phyloP scores from a whole-genome alignment of 1,140 invertebrate species.

The Pemphigus obesinymphae region DNA sequence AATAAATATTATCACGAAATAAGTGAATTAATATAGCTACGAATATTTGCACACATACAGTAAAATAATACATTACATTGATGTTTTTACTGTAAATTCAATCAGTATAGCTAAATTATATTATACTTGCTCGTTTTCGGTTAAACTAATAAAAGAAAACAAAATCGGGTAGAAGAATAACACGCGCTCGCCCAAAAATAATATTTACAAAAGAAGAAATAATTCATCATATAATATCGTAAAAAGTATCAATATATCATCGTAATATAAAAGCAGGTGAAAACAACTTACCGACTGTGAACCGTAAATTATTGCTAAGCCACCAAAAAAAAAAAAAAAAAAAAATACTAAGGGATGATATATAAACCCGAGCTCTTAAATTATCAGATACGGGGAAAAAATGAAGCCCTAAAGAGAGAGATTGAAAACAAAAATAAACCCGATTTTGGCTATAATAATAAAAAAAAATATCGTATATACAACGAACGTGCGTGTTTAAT shows the following conservation, averaged over 20 bases:
- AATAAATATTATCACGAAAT: no score
- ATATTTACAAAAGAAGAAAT: background rate
- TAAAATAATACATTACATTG: no score
- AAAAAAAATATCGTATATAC: background rate
- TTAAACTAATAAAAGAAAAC: no score
- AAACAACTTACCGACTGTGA: background rate
- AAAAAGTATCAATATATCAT: conserved; percentile 21
- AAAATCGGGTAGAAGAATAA: no score
- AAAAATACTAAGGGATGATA: background rate
- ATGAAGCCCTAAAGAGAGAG: background rate
- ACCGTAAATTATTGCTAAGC: conserved; percentile 5
- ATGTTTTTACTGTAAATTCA: no score
- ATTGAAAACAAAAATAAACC: background rate
- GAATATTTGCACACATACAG: no score
- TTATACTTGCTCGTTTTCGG: no score
- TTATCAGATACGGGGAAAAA: background rate
- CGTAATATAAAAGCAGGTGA: background rate
- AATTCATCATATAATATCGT: conserved; percentile 3
- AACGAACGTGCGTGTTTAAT: background rate
- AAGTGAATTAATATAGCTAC: no score
- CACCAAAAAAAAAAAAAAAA: background rate
- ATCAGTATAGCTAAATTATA: no score
- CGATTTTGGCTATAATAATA: background rate
- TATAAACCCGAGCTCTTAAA: background rate
- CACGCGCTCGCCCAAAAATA: no score